Evolutionary conservation across 1,140 invertebrate genomes (phyloP), one percentile per base, ranked within the genome.

Genomic region (Ganaspis sp.): DNA sequence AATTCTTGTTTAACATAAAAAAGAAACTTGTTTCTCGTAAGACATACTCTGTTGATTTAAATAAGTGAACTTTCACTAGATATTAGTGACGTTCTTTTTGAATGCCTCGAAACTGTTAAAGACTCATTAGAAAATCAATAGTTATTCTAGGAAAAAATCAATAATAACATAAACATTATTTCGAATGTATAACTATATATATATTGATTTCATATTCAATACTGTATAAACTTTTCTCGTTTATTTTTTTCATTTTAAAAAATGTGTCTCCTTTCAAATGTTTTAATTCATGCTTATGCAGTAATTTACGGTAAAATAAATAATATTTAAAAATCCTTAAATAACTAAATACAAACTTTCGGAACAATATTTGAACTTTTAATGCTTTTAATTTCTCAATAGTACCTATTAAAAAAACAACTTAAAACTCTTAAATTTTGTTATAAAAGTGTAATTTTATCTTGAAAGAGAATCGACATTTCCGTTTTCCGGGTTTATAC

Each of bases 61-160:
- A 49, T 49, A 49, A 49, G 45, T 49, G 45, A 49, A 49, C 45
- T 49, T 49, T 49, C 45, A 49, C 45, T 49, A 49, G 45, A 49
- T 49, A 49, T 49, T 49, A 49, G 45, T n/a, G 45, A 49, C 45
- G 45, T 49, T 49, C 45, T 49, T 49, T 49, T 49, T 49, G 15
- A 49, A 49, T 49, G 17, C 45, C 15, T 49, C 15, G n/a, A 45
- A 15, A n/a, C 11, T n/a, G 40, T 45, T n/a, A 45, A 45, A 49
- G 5, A 15, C 17, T 17, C 45, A 49, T 49, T 49, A 17, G 8
- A n/a, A 49, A 49, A 49, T 49, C 45, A 8, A 17, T 49, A 49
- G 17, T n/a, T 6, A 49, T 49, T 49, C 45, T 49, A 15, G 45
- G 45, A 49, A 49, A 49, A 49, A 34, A 34, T 34, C 29, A 34